Evolutionary conservation across 2,797 vertebrate species (phyloP), one percentile per base, ranked within the genome.

Genomic region (Takifugu ocellatus): DNA sequence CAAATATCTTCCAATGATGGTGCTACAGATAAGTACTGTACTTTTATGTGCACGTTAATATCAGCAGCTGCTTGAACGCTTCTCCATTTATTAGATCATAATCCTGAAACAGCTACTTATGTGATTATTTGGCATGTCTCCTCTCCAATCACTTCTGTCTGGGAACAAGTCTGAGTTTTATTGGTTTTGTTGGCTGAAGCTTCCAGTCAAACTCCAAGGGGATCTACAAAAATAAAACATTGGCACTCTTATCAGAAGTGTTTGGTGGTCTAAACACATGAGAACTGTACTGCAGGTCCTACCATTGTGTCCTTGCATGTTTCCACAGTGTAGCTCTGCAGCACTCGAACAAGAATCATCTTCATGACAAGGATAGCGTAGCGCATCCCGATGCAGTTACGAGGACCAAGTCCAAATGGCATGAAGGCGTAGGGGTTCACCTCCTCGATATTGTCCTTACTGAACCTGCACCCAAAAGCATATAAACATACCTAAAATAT

Each of bases 381-480:
- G 9, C 92, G 84, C 92, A 93, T 92, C 51, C 93, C 93, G 0
- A 95, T 25, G 64, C 94, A 94, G 82, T 95, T 95, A 15, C 93
- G 88, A 60, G 94, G 94, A 0, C 94, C 94, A 0, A 83, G 56
- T 16, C 94, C 94, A 15, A 96, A 95, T 0, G 94, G 94, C 79
- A 94, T 70, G 59, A 83, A 95, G 0, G n/a, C 52, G 0, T 93
- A 94, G 0, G 88, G 91, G 61, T 93, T 87, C 4, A 91, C 63
- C 26, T 56, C 33, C 0, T 90, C 82, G 17, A 74, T 88, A 17
- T 84, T 84, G 25, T 90, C 88, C 71, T 93, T 93, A 24, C 75
- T 91, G 83, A 95, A 95, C 92, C 94, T 94, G 79, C 88, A 63
- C 1, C 17, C 16, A 52, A 2, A 63, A 15, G 53, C 16, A 17